These are phyloP conservation scores for Hippopotamus amphibius DNA, from an alignment of 2,113 vertebrate species.

Conservation along the genomic window DNA sequence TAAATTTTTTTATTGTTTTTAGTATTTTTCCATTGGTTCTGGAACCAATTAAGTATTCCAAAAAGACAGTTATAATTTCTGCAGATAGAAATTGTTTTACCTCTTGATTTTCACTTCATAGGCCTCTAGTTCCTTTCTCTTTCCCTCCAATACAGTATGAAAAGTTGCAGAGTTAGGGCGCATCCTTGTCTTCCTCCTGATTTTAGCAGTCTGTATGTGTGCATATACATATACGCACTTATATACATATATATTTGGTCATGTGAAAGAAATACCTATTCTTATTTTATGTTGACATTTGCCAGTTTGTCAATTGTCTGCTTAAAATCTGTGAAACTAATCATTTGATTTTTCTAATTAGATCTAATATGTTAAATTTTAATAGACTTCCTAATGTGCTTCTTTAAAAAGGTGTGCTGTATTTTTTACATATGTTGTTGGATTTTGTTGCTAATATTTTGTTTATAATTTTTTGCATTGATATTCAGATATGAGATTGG, in stretches of 20 bases:
- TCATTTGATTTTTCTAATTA: not conserved
- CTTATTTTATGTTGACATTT: not conserved
- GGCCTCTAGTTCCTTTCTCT: not conserved
- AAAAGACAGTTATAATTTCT: not conserved
- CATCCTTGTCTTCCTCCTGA: not conserved
- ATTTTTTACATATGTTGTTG: not conserved
- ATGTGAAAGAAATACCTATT: not conserved
- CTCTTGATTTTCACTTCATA: not conserved
- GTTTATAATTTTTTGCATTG: not conserved
- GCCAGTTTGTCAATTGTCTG: not conserved
- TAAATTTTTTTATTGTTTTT: not conserved
- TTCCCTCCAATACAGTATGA: not conserved
- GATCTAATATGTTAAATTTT: not conserved
- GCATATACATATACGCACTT: not conserved
- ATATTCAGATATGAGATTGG: not conserved
- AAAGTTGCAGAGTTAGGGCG: not conserved
- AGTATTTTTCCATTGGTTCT: not conserved
- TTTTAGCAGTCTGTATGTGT: not conserved
- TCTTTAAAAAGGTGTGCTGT: not conserved
- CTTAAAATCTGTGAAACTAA: not conserved
- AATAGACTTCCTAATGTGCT: not conserved
- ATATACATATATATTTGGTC: not conserved
- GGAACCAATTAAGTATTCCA: not conserved
- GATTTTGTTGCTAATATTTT: not conserved
- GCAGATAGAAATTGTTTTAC: not conserved